These are phyloP conservation scores for Apodemia duryi DNA, from an alignment of 2,888 invertebrate species.

Conservation along the genomic window DNA sequence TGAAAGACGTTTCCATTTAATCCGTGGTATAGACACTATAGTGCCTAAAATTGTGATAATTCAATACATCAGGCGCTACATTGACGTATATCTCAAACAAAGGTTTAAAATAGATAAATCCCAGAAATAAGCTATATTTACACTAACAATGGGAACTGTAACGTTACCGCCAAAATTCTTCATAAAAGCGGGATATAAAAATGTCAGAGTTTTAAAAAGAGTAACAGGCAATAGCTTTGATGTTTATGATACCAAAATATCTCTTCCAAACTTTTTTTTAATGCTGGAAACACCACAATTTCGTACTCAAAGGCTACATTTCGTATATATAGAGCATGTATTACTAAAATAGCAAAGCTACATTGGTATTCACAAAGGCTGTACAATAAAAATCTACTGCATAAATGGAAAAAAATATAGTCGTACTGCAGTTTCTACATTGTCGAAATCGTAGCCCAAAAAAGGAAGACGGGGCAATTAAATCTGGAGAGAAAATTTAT, in stretches of 20 bases:
- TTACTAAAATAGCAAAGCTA: conserved; percentile 5
- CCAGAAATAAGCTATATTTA: conserved; percentile 8
- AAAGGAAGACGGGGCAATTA: conserved; percentile 19
- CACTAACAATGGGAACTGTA: neutral
- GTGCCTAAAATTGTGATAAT: too few species aligned
- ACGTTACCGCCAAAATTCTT: conserved; percentile 12
- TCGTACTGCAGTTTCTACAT: conserved; percentile 14
- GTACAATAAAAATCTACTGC: conserved; percentile 14
- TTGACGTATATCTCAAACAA: neutral
- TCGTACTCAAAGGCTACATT: neutral
- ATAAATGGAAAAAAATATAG: conserved; percentile 7
- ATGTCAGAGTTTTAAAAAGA: conserved; percentile 14
- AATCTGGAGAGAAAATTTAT: conserved; percentile 20
- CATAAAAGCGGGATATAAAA: conserved; percentile 13
- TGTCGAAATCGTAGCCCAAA: conserved; percentile 11
- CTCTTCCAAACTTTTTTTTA: neutral
- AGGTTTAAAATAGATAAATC: conserved; percentile 8
- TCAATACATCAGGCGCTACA: too few species aligned
- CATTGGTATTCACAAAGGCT: conserved; percentile 9
- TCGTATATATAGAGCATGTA: neutral
- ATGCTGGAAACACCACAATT: neutral
- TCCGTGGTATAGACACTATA: too few species aligned
- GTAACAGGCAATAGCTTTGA: conserved; percentile 13
- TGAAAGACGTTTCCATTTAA: too few species aligned
- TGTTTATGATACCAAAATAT: conserved; percentile 9